These are phyloP conservation scores for Chironomus tepperi DNA, from an alignment of 1,140 invertebrate species.

Conservation along the genomic window DNA sequence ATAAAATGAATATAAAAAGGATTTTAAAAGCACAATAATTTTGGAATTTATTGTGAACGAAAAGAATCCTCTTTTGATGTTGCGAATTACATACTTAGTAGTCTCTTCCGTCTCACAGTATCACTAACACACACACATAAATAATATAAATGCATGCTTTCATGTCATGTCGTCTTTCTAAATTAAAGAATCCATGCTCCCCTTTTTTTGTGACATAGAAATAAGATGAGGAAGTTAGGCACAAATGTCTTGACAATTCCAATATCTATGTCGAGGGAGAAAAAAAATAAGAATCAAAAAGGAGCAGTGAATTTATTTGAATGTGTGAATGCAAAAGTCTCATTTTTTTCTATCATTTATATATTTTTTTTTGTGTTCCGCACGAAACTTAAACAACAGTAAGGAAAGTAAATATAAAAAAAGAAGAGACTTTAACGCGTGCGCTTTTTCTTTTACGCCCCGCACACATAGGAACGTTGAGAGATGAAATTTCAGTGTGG, in stretches of 20 bases:
- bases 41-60: neutral
- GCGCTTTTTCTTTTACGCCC: neutral
- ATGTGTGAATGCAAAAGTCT: neutral
- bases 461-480: neutral
- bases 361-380: neutral
- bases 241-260: neutral
- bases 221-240: too few species aligned
- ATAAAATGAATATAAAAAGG: neutral
- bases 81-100: neutral
- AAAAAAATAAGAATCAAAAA: neutral
- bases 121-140: neutral
- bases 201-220: too few species aligned
- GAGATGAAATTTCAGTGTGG: neutral
- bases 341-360: slow-evolving; percentile 9
- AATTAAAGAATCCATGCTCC: too few species aligned
- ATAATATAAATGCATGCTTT: too few species aligned
- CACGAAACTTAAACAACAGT: neutral
- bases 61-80: slow-evolving; percentile 20
- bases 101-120: neutral
- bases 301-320: neutral
- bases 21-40: neutral
- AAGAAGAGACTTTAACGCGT: neutral
- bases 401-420: neutral
- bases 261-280: neutral
- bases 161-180: too few species aligned